These are phyloP conservation scores for Abrostola triplasia DNA, from an alignment of 2,888 invertebrate genomes.

Conservation along the genomic window DNA sequence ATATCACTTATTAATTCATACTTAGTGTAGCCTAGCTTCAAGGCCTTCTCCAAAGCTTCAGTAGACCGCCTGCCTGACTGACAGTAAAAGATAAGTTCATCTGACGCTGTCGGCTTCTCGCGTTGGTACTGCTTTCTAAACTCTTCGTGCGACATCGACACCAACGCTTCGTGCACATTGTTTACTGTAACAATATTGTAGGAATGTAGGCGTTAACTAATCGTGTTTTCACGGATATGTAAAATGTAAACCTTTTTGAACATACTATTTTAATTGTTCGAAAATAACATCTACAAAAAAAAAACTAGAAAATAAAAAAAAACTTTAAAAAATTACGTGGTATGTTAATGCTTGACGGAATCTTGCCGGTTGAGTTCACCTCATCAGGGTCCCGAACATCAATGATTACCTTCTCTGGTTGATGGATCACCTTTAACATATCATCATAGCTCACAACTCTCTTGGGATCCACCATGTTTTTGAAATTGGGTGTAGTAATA, in stretches of 20 bases:
- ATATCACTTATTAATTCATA: slow-evolving; percentile 52
- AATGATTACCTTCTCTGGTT: slow-evolving; percentile 89
- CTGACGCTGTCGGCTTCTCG: slow-evolving; percentile 74
- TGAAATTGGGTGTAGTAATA: slow-evolving; percentile 35
- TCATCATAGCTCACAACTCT: slow-evolving; percentile 80
- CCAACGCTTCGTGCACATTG: slow-evolving; percentile 70
- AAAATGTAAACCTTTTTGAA: no score
- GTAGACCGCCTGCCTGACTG: slow-evolving; percentile 76
- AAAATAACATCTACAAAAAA: not conserved
- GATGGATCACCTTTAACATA: slow-evolving; percentile 75
- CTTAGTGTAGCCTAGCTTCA: slow-evolving; percentile 83
- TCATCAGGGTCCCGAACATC: slow-evolving; percentile 93
- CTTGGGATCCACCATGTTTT: slow-evolving; percentile 76
- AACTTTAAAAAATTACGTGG: slow-evolving; percentile 89
- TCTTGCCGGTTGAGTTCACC: slow-evolving; percentile 90
- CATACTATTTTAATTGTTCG: no score
- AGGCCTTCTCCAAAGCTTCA: slow-evolving; percentile 77
- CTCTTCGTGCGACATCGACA: slow-evolving; percentile 77
- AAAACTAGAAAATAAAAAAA: not conserved
- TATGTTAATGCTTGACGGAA: slow-evolving; percentile 93
- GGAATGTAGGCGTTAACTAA: no score
- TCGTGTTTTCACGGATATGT: no score
- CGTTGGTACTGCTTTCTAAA: slow-evolving; percentile 75
- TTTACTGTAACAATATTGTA: slow-evolving; percentile 66
- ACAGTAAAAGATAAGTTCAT: slow-evolving; percentile 84